phyloP scores from a whole-genome alignment of 2,113 vertebrate species.

The Ramphastos sulfuratus region DNA sequence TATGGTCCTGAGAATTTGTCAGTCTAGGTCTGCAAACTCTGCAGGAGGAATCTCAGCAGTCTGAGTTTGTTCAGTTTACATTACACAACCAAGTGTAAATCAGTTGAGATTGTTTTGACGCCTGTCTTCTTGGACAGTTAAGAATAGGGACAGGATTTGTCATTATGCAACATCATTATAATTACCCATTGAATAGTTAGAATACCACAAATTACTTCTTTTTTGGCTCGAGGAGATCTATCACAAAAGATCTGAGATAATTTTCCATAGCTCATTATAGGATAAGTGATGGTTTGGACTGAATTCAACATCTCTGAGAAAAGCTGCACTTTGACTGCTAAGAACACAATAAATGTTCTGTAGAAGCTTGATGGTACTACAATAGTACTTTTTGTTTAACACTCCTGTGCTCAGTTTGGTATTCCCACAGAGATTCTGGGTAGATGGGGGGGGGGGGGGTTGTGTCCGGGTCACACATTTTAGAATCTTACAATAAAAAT shows the following conservation, averaged over 20 bases:
- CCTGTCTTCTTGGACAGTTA: not conserved
- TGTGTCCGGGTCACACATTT: constrained; percentile 37
- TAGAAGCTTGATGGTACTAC: not conserved
- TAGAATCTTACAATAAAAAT: constrained; percentile 33
- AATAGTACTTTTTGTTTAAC: constrained; percentile 42
- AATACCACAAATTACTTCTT: not conserved
- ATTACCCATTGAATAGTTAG: not conserved
- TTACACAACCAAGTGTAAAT: not conserved
- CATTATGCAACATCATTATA: not conserved
- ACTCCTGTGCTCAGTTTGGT: not conserved
- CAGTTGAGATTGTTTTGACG: not conserved
- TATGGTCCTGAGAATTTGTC: not conserved
- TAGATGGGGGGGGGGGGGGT: not conserved
- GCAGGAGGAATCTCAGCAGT: not conserved
- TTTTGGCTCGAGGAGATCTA: not conserved
- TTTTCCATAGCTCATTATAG: not conserved
- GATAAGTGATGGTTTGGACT: constrained; percentile 15
- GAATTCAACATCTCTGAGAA: constrained; percentile 10
- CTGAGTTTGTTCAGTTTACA: not conserved
- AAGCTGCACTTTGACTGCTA: not conserved
- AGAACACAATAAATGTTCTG: constrained; percentile 54
- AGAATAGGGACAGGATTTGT: not conserved
- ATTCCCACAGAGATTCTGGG: constrained; percentile 44
- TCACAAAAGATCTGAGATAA: constrained; percentile 33
- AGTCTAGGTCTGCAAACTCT: not conserved